Base-by-base conservation (phyloP, 2,797 vertebrate species). In the Neopelma chrysocephalum region DNA sequence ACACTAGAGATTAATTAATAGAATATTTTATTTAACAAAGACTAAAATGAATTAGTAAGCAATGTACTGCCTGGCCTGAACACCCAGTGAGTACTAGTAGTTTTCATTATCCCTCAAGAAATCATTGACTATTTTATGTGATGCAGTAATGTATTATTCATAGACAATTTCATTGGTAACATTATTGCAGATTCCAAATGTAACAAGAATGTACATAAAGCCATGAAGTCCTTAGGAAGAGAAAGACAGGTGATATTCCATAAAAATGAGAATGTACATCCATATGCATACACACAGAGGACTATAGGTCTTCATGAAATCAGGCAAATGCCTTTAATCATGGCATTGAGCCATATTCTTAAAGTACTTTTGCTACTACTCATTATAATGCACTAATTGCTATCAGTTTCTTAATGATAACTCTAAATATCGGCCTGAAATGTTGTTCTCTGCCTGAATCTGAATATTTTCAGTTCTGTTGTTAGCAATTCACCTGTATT, bases 141-240 rank as follows among this genome's bases (percentile, higher is more conserved):
- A 76, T 61, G 58, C 61, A 60, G 43, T 75, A 57, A 97, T 96
- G 89, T 85, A 94, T 96, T 96, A 96, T 97, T 96, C 86, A 96
- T 94, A 92, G 90, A 81, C 64, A 76, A 91, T 96, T 96, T 94
- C 50, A 34, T 34, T 75, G 84, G 89, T 54, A 89, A 90, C n/a
- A 22, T 83, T 94, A 83, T 16, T 82, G 84, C 88, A 87, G 53
- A 79, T 87, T 96, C 64, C 68, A 64, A 88, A 4, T 78, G 68
- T 69, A 69, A 87, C 43, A 56, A 79, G 87, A 89, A 83, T 20
- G 51, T 82, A 84, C 60, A 61, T 82, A 93, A 94, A 89, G 73
- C 43, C 57, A 29, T 61, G 64, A 93, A 94, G 89, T 77, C 56
- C 73, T 94, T 68, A 45, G 77, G 53, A 88, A 66, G 54, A 70